phyloP scores from a whole-genome alignment of 1,140 invertebrate species.

The Eufriesea mexicana region DNA sequence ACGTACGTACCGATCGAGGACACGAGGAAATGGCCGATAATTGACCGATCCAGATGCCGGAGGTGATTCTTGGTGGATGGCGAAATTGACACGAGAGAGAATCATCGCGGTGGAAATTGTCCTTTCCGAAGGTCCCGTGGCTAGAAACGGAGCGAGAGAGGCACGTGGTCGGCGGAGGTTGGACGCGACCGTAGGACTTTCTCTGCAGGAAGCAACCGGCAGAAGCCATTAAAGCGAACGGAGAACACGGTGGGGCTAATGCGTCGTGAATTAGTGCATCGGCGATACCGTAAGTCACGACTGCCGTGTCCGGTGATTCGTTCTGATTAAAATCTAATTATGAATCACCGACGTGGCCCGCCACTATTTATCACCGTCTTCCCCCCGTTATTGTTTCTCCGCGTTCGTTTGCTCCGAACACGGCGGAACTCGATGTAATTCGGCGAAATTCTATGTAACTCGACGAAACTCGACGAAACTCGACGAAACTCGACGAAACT shows the following conservation, averaged over 20 bases:
- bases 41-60: background rate
- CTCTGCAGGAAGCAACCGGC: slow-evolving; percentile 16
- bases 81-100: slow-evolving; percentile 4
- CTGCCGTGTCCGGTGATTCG: slow-evolving; percentile 47
- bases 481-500: too few relatives aligned
- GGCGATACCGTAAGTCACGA: slow-evolving; percentile 43
- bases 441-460: too few relatives aligned
- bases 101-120: slow-evolving; percentile 19
- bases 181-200: background rate
- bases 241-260: slow-evolving; percentile 33
- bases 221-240: slow-evolving; percentile 40
- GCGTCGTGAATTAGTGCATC: slow-evolving; percentile 49
- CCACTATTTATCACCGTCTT: slow-evolving; percentile 33
- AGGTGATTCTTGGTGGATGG: background rate
- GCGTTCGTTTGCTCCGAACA: background rate
- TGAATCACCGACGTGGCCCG: slow-evolving; percentile 19
- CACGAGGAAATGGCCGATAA: slow-evolving; percentile 17
- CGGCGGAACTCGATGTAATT: background rate
- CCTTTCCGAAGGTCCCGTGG: background rate
- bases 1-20: too few relatives aligned
- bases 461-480: background rate
- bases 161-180: background rate
- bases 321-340: slow-evolving; percentile 59
- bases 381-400: slow-evolving; percentile 30
- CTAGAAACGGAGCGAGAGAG: too few relatives aligned